Evolutionary conservation across 2,888 invertebrate species (phyloP), one percentile per base, ranked within the genome.

Genomic region (Patella caerulea): DNA sequence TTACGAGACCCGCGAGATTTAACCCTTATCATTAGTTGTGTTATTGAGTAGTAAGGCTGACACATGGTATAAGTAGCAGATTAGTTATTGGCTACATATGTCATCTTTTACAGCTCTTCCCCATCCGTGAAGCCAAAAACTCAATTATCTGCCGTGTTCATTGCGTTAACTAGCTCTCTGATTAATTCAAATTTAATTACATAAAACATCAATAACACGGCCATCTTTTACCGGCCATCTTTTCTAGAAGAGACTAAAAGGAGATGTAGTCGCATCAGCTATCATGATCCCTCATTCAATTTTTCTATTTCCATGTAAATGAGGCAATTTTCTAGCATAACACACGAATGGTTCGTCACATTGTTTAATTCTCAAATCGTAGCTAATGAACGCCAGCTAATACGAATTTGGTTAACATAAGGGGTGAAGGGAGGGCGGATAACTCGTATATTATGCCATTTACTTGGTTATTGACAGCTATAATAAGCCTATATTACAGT

Each of bases 141-240:
- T 80, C 81, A 83, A 83, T 83, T 83, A 83, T 83, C 81, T 74
- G 74, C 70, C 80, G 81, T 77, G 83, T 79, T 81, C 81, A 76
- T 77, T 65, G 83, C 79, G 81, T 83, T 83, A 81, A 81, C 83
- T 75, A 84, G 80, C 80, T 82, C 81, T 83, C 85, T 86, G 86
- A 87, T 87, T 87, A 87, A 87, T 87, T 87, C 86, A 87, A 86
- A 87, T 87, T 87, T 87, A 87, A 87, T 87, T 87, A 85, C 84
- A 78, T 81, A 79, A 79, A 79, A 80, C 83, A 83, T 80, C 75
- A 76, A 71, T 76, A 76, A 76, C 71, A 71, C 24, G 54, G 29
- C 56, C 53, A 54, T 72, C 71, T 71, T n/a, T 71, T 76, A 45
- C 15, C 71, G 17, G 52, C 9, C 75, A 55, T 24, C 55, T 71